Conservation (phyloP, 2,888 invertebrate genomes). For the Galeruca laticollis region DNA sequence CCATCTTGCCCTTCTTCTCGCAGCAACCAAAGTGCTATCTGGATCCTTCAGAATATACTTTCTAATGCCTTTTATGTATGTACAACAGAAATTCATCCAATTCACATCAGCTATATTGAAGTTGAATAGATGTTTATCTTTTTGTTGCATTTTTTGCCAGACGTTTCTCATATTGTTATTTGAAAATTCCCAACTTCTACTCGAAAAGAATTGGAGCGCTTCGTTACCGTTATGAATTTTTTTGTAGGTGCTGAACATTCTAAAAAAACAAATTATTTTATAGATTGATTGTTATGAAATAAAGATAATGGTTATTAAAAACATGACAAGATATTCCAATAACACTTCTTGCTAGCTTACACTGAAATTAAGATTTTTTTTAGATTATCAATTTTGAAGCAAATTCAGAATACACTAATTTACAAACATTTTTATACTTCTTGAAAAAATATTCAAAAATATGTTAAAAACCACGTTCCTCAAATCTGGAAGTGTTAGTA, state of each 20-base stretch:
- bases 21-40: conserved; percentile 70
- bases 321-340: too few species aligned
- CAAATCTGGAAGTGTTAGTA: too few species aligned
- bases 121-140: conserved; percentile 73
- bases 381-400: too few species aligned
- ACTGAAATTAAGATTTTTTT: too few species aligned
- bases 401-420: too few species aligned
- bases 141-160: conserved; percentile 69
- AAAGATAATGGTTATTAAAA: too few species aligned
- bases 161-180: conserved; percentile 74
- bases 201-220: conserved; percentile 80
- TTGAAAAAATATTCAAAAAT: too few species aligned
- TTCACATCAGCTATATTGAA: conserved; percentile 79
- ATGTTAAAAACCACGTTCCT: too few species aligned
- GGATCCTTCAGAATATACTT: conserved; percentile 83
- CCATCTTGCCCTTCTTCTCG: conserved; percentile 46
- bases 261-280: conserved; percentile 50
- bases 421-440: too few species aligned
- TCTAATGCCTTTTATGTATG: conserved; percentile 80
- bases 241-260: conserved; percentile 83
- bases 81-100: conserved; percentile 79
- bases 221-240: conserved; percentile 84
- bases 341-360: too few species aligned
- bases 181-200: conserved; percentile 77
- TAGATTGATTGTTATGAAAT: too few species aligned